Evolutionary conservation across 2,797 vertebrate species (phyloP).

Genomic region (Notolabrus celidotus): DNA sequence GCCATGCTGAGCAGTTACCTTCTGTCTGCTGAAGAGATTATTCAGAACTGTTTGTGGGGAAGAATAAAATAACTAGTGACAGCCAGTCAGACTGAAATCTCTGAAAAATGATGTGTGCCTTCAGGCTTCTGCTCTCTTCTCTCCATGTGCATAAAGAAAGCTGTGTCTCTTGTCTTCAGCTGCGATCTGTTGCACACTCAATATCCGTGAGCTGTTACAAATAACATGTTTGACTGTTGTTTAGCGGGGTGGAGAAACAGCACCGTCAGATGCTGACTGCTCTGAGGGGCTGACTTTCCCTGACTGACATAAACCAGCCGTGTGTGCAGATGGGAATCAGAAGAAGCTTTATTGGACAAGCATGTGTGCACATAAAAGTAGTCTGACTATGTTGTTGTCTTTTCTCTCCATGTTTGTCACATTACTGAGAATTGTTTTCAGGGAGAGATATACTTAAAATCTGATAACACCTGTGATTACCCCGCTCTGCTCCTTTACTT

Average conservation of each 20-base stretch:
- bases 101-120: not conserved
- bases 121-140: not conserved
- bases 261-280: not conserved
- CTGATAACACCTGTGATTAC: not conserved
- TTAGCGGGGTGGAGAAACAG: not conserved
- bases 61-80: not conserved
- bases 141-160: not conserved
- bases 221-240: constrained; percentile 4
- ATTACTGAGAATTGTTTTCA: not conserved
- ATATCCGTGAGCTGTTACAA: not conserved
- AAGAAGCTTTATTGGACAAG: not conserved
- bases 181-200: not conserved
- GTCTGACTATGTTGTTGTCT: not conserved
- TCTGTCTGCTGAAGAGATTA: not conserved
- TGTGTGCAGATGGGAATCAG: constrained; percentile 2
- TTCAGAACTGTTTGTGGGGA: not conserved
- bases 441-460: not conserved
- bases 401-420: not conserved
- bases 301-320: constrained; percentile 2
- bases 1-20: not conserved
- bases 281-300: constrained; percentile 4
- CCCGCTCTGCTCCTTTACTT: not conserved
- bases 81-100: not conserved
- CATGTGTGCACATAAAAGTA: not conserved
- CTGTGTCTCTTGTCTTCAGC: not conserved